These are phyloP conservation scores for Octopus bimaculoides DNA, from an alignment of 1,140 invertebrate genomes.

Conservation along the genomic window DNA sequence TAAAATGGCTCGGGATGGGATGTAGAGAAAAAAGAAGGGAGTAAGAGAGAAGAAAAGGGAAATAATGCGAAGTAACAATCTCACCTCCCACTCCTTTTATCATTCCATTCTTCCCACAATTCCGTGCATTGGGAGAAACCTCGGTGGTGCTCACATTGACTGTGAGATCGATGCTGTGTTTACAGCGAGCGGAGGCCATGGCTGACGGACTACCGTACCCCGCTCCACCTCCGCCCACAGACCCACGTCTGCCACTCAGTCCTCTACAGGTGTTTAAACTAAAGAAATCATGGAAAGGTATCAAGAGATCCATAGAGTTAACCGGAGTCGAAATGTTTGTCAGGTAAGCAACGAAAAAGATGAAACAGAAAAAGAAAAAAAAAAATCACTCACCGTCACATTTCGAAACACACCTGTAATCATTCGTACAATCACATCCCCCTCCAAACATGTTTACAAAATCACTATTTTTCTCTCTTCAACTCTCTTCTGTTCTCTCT, in stretches of 20 bases:
- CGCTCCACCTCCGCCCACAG: constrained; percentile 39
- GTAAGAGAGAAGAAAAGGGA: neutral
- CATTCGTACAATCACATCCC: no score
- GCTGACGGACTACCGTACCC: constrained; percentile 41
- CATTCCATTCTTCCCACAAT: constrained; percentile 12
- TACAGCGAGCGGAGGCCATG: constrained; percentile 26
- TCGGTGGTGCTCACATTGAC: constrained; percentile 12
- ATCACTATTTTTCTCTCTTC: neutral
- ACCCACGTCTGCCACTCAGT: constrained; percentile 45
- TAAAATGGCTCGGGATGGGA: neutral
- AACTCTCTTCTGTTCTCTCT: neutral
- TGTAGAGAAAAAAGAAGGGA: neutral
- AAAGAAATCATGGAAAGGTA: constrained; percentile 54
- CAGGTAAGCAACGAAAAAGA: constrained; percentile 31
- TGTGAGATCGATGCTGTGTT: constrained; percentile 22
- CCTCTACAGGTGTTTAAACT: constrained; percentile 51
- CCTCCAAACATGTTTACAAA: no score
- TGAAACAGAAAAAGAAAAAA: neutral
- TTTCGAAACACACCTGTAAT: no score
- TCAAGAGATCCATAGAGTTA: constrained; percentile 47
- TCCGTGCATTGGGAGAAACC: constrained; percentile 25
- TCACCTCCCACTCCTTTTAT: constrained; percentile 2
- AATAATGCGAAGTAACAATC: neutral
- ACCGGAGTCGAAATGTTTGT: constrained; percentile 54
- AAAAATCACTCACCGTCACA: neutral